phyloP scores from a whole-genome alignment of 2,797 vertebrate species.

The Sebastes matsubarae region DNA sequence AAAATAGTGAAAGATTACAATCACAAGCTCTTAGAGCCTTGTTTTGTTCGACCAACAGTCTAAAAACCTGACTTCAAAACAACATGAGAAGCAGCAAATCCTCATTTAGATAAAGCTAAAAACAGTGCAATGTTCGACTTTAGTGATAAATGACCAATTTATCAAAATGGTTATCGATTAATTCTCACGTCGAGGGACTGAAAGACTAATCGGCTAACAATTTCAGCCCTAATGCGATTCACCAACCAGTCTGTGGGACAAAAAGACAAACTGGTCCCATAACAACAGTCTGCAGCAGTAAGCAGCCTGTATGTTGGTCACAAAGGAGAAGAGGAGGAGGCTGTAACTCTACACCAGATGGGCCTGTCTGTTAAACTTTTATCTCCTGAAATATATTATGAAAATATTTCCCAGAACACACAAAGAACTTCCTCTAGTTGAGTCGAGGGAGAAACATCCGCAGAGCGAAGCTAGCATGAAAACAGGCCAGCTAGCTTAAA shows the following conservation, averaged over 20 bases:
- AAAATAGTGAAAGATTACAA: neutral
- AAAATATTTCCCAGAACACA: neutral
- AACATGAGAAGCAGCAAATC: neutral
- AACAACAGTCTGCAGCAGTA: too few relatives aligned
- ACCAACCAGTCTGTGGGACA: neutral
- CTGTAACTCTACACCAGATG: conserved; percentile 74
- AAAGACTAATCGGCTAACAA: neutral
- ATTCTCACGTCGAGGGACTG: rapidly evolving
- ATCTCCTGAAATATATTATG: neutral
- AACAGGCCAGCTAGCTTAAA: neutral
- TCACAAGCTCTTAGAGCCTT: neutral
- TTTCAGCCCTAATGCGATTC: neutral
- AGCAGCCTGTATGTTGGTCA: neutral
- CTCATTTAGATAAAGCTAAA: neutral
- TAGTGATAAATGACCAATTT: rapidly evolving
- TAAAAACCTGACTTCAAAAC: neutral
- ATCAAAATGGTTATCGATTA: rapidly evolving
- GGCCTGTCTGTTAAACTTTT: conserved; percentile 36
- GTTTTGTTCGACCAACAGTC: neutral
- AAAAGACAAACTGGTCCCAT: neutral
- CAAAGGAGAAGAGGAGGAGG: conserved; percentile 46
- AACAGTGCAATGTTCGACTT: neutral
- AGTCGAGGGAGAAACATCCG: neutral
- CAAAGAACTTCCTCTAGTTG: rapidly evolving
- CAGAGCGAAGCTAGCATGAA: neutral